Evolutionary conservation across 1,140 invertebrate genomes (phyloP).

Genomic region (Cotesia chilonis): DNA sequence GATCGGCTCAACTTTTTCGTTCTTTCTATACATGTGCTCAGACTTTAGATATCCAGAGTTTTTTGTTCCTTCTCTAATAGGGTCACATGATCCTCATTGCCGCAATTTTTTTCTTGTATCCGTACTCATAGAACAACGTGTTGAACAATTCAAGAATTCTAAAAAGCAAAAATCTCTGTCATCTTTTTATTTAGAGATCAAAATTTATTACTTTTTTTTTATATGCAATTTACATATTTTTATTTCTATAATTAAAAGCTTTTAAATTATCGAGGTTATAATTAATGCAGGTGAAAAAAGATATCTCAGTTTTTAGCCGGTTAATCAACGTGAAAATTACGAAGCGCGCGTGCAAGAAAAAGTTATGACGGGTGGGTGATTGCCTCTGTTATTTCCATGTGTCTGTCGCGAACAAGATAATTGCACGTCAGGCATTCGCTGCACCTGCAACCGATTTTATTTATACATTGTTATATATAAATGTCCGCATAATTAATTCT

Average conservation of each 20-base stretch:
- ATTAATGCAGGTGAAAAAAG: slow-evolving; percentile 4
- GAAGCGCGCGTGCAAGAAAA: slow-evolving; percentile 31
- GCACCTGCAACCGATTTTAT: slow-evolving; percentile 24
- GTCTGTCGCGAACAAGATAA: slow-evolving; percentile 46
- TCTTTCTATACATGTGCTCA: slow-evolving; percentile 11
- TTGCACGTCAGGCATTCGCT: slow-evolving; percentile 41
- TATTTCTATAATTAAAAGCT: too few species aligned
- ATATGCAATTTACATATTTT: too few species aligned
- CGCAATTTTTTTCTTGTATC: slow-evolving; percentile 6
- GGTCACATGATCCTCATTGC: slow-evolving; percentile 32
- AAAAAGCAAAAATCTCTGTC: background rate
- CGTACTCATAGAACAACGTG: background rate
- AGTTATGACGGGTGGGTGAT: slow-evolving; percentile 40
- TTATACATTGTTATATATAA: slow-evolving; percentile 12
- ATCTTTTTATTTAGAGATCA: background rate
- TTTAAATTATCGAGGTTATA: too few species aligned
- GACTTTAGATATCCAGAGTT: slow-evolving; percentile 29
- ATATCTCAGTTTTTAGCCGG: slow-evolving; percentile 10
- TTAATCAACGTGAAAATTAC: slow-evolving; percentile 39
- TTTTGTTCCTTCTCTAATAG: slow-evolving; percentile 44
- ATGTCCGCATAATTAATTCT: slow-evolving; percentile 14
- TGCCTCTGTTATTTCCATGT: slow-evolving; percentile 40
- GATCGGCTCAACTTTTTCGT: slow-evolving; percentile 40
- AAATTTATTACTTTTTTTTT: too few species aligned
- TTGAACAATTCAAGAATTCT: background rate